Evolutionary conservation across 2,797 vertebrate species (phyloP), one percentile per base, ranked within the genome.

Genomic region (Oreochromis mossambicus): DNA sequence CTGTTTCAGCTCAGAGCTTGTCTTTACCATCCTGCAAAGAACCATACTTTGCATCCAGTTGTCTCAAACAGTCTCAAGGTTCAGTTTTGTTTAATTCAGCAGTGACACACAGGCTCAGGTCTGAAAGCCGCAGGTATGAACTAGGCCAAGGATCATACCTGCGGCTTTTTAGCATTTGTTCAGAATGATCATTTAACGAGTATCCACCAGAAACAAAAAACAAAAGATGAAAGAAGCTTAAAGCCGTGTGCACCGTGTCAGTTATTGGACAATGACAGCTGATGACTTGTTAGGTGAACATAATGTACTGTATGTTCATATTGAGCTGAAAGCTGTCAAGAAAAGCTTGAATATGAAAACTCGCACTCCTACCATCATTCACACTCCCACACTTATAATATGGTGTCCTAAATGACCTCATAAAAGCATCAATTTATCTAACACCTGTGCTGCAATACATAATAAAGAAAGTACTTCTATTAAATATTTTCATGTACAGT

Each of bases 341-440:
- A 83, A 50, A 51, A 50, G 48, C 29, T 29, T 79, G 46, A 73
- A 41, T 26, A 32, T 32, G 19, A 83, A 70, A 43, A 43, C 56
- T 83, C 80, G 24, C 88, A 82, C 87, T 82, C 58, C 79, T 34
- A 34, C 82, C 8, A 38, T 36, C 38, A 4, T 51, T 82, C 24
- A 56, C 85, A 85, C 85, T 76, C 83, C 85, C 36, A 75, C 85
- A 46, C 80, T 58, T 68, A n/a, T 5, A 80, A 73, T 73, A 48
- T 11, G 5, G 41, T 46, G 41, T 17, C 41, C 41, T 68, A 43
- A 43, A 43, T 26, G 13, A 68, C 63, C 63, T 43, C 38, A 68
- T 43, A 26, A 68, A 68, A 43, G 8, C 13, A 43, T 68, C 21
- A 8, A 43, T 24, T 3, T 68, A 41, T 43, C 13, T 9, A 68